Evolutionary conservation across 1,140 invertebrate species (phyloP), one percentile per base, ranked within the genome.

Genomic region (Araneus ventricosus): DNA sequence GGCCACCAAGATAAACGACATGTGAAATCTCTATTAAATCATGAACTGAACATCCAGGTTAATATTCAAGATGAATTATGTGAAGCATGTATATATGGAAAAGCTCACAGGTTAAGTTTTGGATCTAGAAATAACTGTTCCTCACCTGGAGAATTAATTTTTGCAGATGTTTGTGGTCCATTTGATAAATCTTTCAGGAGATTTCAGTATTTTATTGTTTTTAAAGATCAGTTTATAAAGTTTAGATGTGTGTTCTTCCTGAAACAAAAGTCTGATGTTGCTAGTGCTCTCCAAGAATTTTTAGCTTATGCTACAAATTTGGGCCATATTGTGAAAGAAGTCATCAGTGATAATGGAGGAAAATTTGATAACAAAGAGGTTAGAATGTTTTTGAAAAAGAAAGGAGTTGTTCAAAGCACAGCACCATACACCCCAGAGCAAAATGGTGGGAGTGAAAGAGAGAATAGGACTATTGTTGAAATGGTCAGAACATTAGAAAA

Each of bases 351-450:
- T 30, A 94, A 93, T 86, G 93, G 94, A 10, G 52, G 52, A 41
- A 85, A 94, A 59, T 94, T 93, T 79, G 79, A 86, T 63, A 85
- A 90, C 30, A 27, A 80, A 80, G n/a, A 41, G 22, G 52, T 52
- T 94, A 22, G 61, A 52, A 84, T 34, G n/a, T 17, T 61, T 41
- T 7, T 90, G 89, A n/a, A 30, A 27, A n/a, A 94, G 37, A 6
- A 70, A 14, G 86, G 90, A 57, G 84, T 94, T 3, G 79, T n/a
- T 41, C 93, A 92, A 59, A 85, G 90, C 3, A 88, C 93, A 86
- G 94, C 94, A 14, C 75, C 93, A 22, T 94, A 93, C 61, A 90
- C 79, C 3, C 93, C 86, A 14, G 4, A 93, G 63, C 86, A 93
- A 61, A 94, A 94, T 61, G 90, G 93, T 10, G 8, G 37, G 14